These are phyloP conservation scores for Polypterus bichir DNA, from an alignment of 2,113 vertebrate genomes.

Conservation along the genomic window DNA sequence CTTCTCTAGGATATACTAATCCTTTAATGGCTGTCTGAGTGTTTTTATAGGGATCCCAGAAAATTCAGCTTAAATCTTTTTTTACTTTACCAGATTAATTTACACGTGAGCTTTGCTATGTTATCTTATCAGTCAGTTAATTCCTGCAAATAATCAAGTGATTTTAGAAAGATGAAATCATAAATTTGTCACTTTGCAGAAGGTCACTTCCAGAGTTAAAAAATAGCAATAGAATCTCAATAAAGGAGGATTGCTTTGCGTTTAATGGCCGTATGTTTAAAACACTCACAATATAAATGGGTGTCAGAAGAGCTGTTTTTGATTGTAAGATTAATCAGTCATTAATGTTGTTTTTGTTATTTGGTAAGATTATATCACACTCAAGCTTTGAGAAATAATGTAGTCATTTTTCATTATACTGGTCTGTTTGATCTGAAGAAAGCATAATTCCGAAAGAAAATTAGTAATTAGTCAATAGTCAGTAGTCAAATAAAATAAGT, in stretches of 20 bases:
- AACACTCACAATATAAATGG: too few relatives aligned
- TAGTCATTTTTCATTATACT: too few relatives aligned
- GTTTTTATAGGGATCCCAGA: slow-evolving; percentile 34
- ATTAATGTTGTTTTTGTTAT: too few relatives aligned
- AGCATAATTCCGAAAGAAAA: too few relatives aligned
- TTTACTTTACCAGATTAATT: slow-evolving; percentile 33
- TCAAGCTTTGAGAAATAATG: too few relatives aligned
- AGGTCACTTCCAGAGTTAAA: slow-evolving; percentile 24
- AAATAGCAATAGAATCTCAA: slow-evolving; percentile 46
- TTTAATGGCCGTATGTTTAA: slow-evolving; percentile 1
- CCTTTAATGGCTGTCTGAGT: slow-evolving; percentile 58
- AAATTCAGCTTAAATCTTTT: slow-evolving; percentile 36
- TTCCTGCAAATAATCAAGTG: slow-evolving; percentile 55
- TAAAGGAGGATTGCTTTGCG: slow-evolving; percentile 40
- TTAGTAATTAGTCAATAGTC: too few relatives aligned
- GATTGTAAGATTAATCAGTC: too few relatives aligned
- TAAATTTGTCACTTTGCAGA: slow-evolving; percentile 54
- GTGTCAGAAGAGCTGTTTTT: too few relatives aligned
- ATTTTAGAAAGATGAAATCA: slow-evolving; percentile 41
- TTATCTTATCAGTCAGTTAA: slow-evolving; percentile 62
- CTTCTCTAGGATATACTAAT: slow-evolving; percentile 44
- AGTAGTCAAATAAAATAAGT: too few relatives aligned
- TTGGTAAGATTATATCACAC: too few relatives aligned
- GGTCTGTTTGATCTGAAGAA: too few relatives aligned
- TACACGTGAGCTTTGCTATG: slow-evolving; percentile 22